A percentile compares a stretch with the other conserved stretches of the same genome.
These are phyloP conservation scores for Alaudala cheleensis DNA, from an alignment of 2,113 vertebrate genomes.

Conservation along the genomic window DNA sequence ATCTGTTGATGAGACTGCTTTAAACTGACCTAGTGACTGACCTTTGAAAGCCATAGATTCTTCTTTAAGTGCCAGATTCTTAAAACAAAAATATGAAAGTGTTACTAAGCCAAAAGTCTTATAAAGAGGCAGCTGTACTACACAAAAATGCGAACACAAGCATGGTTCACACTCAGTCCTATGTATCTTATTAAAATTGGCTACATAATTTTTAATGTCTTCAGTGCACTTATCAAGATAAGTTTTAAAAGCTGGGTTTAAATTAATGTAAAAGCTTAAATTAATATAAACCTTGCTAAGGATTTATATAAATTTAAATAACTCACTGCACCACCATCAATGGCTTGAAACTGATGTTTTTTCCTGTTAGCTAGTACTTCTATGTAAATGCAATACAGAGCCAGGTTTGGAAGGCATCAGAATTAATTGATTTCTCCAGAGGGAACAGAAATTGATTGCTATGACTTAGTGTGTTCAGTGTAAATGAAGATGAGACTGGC, in stretches of 20 bases:
- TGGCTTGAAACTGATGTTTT: not conserved
- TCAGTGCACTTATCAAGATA: not conserved
- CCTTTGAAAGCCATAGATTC: not conserved
- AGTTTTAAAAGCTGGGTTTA: not conserved
- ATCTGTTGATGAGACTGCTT: not conserved
- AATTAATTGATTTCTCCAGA: not conserved
- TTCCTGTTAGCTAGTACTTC: not conserved
- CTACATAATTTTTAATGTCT: not conserved
- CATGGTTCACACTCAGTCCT: not conserved
- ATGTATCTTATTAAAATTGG: not conserved
- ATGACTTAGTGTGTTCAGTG: not conserved
- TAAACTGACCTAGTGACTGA: not conserved
- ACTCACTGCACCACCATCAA: no score
- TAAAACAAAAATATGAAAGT: not conserved
- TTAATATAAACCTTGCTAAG: not conserved
- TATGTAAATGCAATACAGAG: not conserved
- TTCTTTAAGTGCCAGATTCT: not conserved
- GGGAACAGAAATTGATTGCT: not conserved
- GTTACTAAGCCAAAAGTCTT: not conserved
- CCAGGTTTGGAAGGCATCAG: not conserved
- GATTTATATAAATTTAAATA: not conserved
- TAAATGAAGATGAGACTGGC: not conserved
- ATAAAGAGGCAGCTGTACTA: not conserved
- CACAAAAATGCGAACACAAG: not conserved
- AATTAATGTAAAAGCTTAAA: not conserved